Percentiles rank a stretch among this genome's conserved stretches.
These are phyloP conservation scores for Zaprionus ornatus DNA, from an alignment of 1,140 invertebrate genomes.

Conservation along the genomic window DNA sequence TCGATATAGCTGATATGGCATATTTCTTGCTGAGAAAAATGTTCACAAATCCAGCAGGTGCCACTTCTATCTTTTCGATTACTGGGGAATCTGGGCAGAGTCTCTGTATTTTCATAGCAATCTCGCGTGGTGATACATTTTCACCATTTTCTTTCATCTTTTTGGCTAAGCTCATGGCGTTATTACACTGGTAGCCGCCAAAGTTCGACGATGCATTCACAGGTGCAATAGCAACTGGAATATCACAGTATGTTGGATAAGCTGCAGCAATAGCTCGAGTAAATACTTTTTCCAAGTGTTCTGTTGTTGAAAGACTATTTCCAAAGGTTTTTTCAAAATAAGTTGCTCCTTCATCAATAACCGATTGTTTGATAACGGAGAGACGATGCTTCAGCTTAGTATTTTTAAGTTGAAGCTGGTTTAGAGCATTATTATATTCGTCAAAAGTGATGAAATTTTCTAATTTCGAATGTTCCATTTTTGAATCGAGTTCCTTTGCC, in stretches of 20 bases:
- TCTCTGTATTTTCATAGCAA: conserved; percentile 92
- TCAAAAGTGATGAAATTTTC: neutral
- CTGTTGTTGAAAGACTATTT: conserved; percentile 85
- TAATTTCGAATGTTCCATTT: neutral
- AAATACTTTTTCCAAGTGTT: conserved; percentile 89
- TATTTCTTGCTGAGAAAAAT: conserved; percentile 91
- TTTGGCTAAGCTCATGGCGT: conserved; percentile 94
- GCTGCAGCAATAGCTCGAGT: conserved; percentile 88
- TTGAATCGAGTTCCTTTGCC: neutral
- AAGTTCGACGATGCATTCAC: conserved; percentile 90
- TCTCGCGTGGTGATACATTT: conserved; percentile 87
- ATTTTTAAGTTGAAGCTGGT: conserved; percentile 89
- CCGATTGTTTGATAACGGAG: conserved; percentile 88
- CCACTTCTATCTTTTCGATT: conserved; percentile 92
- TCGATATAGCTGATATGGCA: conserved; percentile 87
- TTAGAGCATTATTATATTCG: conserved; percentile 84
- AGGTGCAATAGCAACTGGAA: conserved; percentile 88
- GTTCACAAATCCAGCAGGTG: conserved; percentile 98
- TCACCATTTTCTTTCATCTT: conserved; percentile 86
- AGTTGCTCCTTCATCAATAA: conserved; percentile 85
- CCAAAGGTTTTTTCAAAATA: neutral
- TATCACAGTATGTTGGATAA: conserved; percentile 90
- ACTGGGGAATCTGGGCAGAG: conserved; percentile 88
- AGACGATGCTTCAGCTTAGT: conserved; percentile 93
- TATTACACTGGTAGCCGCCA: conserved; percentile 99